phyloP scores from a whole-genome alignment of 2,888 invertebrate species.

The Sphaeridia pumilis region DNA sequence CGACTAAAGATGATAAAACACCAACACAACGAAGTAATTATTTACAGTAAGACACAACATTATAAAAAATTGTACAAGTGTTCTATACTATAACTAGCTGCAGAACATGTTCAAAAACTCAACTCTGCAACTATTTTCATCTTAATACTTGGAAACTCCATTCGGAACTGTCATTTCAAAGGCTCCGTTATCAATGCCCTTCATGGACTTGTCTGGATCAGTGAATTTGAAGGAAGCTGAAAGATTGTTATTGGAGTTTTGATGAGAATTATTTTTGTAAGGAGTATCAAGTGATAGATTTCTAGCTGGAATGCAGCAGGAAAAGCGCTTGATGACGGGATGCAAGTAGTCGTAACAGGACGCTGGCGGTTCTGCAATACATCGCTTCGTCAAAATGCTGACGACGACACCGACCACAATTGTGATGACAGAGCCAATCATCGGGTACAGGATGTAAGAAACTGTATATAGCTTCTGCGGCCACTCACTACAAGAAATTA shows the following conservation, averaged over 20 bases:
- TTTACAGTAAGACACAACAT: too few species aligned
- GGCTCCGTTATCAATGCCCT: conserved; percentile 8
- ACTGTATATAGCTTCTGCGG: conserved; percentile 16
- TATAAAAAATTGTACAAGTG: too few species aligned
- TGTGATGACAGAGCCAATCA: conserved; percentile 12
- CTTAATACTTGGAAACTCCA: too few species aligned
- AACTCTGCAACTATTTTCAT: too few species aligned
- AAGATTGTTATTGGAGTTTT: neutral
- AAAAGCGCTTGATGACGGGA: conserved; percentile 6
- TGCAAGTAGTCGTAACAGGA: conserved; percentile 14
- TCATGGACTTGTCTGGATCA: neutral
- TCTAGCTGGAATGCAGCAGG: neutral
- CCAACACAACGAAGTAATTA: too few species aligned
- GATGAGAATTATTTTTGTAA: neutral
- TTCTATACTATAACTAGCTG: too few species aligned
- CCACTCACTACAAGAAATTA: conserved; percentile 13
- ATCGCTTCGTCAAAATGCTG: conserved; percentile 5
- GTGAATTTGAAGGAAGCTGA: neutral
- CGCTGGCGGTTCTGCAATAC: neutral
- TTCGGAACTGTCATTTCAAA: conserved; percentile 12
- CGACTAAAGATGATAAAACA: too few species aligned
- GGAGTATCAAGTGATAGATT: neutral
- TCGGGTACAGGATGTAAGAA: conserved; percentile 16
- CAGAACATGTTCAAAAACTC: too few species aligned
- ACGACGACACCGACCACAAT: conserved; percentile 14